Percentiles rank a stretch among this genome's conserved stretches.
Conservation (phyloP, 2,113 vertebrate species). For the Athene noctua region DNA sequence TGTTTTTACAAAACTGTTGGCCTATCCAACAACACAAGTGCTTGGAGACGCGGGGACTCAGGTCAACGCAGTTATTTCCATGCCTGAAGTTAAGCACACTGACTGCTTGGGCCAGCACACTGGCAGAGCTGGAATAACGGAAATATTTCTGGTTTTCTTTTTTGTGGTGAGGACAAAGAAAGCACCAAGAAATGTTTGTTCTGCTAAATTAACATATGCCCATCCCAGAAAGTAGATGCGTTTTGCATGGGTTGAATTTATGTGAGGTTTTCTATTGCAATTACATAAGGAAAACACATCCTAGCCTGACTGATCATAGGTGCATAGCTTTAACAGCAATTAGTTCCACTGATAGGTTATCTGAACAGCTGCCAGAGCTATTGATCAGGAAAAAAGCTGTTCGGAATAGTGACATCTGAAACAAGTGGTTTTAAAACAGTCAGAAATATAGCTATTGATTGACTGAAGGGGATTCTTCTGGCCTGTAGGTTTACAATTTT, state of each 20-base stretch:
- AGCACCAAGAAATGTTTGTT: background rate
- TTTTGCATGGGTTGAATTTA: background rate
- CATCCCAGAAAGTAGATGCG: background rate
- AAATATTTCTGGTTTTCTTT: background rate
- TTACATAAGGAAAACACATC: background rate
- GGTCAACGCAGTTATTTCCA: background rate
- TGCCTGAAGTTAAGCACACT: background rate
- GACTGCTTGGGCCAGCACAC: background rate
- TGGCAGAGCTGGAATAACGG: background rate
- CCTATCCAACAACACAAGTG: background rate
- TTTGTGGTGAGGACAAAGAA: background rate
- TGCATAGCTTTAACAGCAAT: conserved; percentile 35
- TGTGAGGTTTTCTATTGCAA: background rate
- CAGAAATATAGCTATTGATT: conserved; percentile 57
- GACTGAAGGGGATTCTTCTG: conserved; percentile 29
- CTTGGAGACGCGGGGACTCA: background rate
- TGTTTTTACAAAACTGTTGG: background rate
- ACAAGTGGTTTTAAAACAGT: conserved; percentile 50
- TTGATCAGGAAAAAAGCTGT: conserved; percentile 48
- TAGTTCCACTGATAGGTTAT: conserved; percentile 56
- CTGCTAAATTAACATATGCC: background rate
- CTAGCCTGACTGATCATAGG: background rate
- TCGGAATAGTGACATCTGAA: conserved; percentile 51
- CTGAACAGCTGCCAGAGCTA: conserved; percentile 46
- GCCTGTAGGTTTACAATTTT: background rate